Evolutionary conservation across 2,888 invertebrate genomes (phyloP).

Genomic region (Cataglyphis cursor): DNA sequence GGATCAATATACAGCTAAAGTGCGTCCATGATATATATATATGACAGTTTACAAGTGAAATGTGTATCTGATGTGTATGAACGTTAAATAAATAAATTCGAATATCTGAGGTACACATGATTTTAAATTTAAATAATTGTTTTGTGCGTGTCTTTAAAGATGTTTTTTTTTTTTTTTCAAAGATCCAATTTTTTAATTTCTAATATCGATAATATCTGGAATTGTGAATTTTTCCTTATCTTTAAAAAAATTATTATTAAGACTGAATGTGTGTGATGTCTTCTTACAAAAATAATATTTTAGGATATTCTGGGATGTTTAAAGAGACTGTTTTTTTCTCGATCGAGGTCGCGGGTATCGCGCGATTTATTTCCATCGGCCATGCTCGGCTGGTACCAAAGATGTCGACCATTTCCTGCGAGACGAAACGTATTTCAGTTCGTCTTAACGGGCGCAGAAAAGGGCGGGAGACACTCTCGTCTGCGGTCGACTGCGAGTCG

Average conservation of each 20-base stretch:
- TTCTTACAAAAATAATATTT: conserved; percentile 9
- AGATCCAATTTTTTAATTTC: not conserved
- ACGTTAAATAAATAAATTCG: conserved; percentile 62
- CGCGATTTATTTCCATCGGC: conserved; percentile 49
- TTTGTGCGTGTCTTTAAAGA: not conserved
- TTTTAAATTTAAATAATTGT: not conserved
- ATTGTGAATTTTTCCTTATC: not conserved
- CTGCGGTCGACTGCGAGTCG: conserved; percentile 83
- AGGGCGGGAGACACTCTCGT: conserved; percentile 77
- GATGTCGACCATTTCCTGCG: conserved; percentile 73
- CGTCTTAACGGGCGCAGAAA: conserved; percentile 71
- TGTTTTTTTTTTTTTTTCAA: not conserved
- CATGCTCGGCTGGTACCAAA: conserved; percentile 44
- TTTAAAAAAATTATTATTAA: not conserved
- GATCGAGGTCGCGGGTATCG: conserved; percentile 27
- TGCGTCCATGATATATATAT: conserved; percentile 9
- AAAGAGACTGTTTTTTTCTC: not conserved
- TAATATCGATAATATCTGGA: not conserved
- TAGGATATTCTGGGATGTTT: not conserved
- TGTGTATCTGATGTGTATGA: conserved; percentile 61
- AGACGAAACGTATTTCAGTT: conserved; percentile 70
- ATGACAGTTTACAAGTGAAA: conserved; percentile 21
- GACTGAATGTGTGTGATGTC: not conserved
- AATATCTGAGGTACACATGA: conserved; percentile 17
- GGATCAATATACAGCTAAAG: conserved; percentile 16